Conservation (phyloP, 1,140 invertebrate species). For the Acromyrmex heyeri region DNA sequence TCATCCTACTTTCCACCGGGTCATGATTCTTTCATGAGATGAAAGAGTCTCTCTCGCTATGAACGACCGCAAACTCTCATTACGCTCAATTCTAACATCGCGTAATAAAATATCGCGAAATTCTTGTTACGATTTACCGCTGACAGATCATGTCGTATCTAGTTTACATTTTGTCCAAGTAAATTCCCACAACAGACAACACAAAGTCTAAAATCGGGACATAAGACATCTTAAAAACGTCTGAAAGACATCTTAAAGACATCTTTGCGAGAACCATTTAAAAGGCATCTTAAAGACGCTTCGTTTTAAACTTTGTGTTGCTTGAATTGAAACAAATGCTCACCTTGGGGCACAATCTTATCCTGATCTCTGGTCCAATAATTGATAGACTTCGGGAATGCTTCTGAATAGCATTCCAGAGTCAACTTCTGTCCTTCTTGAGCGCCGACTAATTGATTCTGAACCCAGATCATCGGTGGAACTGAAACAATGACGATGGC, state of each 20-base stretch:
- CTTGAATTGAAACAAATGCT: conserved; percentile 71
- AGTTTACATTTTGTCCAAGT: not conserved
- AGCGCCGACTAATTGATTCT: conserved; percentile 93
- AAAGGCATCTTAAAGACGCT: too few relatives aligned
- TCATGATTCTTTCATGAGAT: conserved; percentile 55
- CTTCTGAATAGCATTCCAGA: conserved; percentile 94
- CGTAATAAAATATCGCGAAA: not conserved
- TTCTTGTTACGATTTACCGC: not conserved
- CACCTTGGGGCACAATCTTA: conserved; percentile 92
- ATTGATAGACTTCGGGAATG: conserved; percentile 95
- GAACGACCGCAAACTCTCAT: conserved; percentile 6
- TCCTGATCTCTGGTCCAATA: conserved; percentile 93
- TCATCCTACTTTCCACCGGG: conserved; percentile 33
- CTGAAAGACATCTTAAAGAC: too few relatives aligned
- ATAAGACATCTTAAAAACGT: too few relatives aligned
- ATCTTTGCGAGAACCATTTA: too few relatives aligned
- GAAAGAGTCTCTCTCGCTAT: not conserved
- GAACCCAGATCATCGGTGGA: conserved; percentile 93
- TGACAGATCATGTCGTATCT: not conserved
- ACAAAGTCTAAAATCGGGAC: too few relatives aligned
- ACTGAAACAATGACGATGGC: conserved; percentile 87
- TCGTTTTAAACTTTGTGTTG: too few relatives aligned
- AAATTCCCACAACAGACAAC: too few relatives aligned
- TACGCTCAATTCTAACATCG: not conserved
- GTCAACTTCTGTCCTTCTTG: conserved; percentile 91